phyloP scores from a whole-genome alignment of 2,113 vertebrate genomes.

The Muscicapa adusta region DNA sequence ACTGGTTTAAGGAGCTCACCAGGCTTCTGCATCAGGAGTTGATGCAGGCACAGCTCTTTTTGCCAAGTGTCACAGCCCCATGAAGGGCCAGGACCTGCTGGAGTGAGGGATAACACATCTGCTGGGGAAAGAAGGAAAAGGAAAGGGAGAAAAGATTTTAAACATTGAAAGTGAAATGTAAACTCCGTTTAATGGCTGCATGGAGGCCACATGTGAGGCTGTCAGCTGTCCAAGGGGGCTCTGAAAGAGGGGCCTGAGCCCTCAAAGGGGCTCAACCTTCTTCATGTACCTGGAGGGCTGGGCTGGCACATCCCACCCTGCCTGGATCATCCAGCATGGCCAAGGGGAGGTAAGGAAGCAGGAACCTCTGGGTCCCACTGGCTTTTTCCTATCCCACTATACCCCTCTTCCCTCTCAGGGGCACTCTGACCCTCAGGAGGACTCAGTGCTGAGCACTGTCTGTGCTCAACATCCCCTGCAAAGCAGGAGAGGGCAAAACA shows the following conservation, averaged over 20 bases:
- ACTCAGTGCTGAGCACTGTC: neutral
- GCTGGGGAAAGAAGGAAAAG: neutral
- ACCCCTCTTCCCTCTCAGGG: neutral
- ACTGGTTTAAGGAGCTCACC: neutral
- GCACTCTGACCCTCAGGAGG: neutral
- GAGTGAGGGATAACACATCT: neutral
- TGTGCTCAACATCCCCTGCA: neutral
- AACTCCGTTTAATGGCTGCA: neutral
- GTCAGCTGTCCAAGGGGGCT: neutral
- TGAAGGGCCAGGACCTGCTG: neutral
- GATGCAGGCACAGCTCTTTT: neutral
- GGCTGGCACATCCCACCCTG: neutral
- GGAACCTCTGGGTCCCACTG: neutral
- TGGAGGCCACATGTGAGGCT: neutral
- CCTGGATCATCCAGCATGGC: fast-evolving
- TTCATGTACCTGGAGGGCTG: neutral
- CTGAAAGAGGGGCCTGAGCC: fast-evolving
- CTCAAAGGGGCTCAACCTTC: neutral
- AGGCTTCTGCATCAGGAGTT: neutral
- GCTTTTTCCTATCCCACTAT: neutral
- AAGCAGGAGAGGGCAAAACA: neutral
- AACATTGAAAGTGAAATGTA: neutral
- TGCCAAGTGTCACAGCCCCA: fast-evolving
- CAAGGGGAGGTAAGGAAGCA: neutral
- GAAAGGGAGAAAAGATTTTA: neutral